Percentiles rank a stretch among this genome's conserved stretches.
Conservation (phyloP, 2,888 invertebrate genomes). For the Imbricaverruca yamaguchii region DNA sequence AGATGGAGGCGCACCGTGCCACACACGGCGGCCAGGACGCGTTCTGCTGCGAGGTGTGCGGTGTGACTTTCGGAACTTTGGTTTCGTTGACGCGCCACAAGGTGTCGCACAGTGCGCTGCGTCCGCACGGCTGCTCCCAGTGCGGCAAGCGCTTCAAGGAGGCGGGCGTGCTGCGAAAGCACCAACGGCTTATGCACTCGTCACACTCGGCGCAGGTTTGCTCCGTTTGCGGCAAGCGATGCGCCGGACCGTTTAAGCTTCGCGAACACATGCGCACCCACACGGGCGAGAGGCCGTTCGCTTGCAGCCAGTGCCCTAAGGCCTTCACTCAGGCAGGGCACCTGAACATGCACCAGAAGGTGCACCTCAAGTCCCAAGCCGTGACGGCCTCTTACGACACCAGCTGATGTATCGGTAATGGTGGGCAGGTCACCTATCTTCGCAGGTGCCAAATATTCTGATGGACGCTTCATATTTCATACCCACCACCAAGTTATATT, state of each 20-base stretch:
- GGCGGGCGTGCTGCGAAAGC: not conserved
- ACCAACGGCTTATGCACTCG: not conserved
- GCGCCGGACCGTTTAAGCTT: not conserved
- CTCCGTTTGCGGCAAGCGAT: not conserved
- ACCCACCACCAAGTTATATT: no score
- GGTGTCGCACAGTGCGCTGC: not conserved
- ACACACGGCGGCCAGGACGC: not conserved
- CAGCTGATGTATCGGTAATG: no score
- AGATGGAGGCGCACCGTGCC: not conserved
- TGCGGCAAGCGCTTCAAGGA: slow-evolving; percentile 3
- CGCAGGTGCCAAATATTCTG: no score
- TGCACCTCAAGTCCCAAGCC: not conserved
- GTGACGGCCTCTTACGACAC: no score
- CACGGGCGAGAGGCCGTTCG: slow-evolving; percentile 12
- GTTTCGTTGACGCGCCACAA: not conserved
- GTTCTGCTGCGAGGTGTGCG: slow-evolving; percentile 2
- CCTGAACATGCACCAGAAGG: not conserved
- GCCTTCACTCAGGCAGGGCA: slow-evolving; percentile 13
- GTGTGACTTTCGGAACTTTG: not conserved
- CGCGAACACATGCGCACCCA: slow-evolving; percentile 1
- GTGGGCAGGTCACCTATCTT: no score
- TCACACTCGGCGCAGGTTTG: not conserved
- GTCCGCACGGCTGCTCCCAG: not conserved
- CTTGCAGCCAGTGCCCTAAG: not conserved
- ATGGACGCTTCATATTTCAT: no score